Percentiles rank a stretch among this genome's conserved stretches.
Evolutionary conservation across 2,888 invertebrate species (phyloP).

Genomic region (Dryocosmus kuriphilus): DNA sequence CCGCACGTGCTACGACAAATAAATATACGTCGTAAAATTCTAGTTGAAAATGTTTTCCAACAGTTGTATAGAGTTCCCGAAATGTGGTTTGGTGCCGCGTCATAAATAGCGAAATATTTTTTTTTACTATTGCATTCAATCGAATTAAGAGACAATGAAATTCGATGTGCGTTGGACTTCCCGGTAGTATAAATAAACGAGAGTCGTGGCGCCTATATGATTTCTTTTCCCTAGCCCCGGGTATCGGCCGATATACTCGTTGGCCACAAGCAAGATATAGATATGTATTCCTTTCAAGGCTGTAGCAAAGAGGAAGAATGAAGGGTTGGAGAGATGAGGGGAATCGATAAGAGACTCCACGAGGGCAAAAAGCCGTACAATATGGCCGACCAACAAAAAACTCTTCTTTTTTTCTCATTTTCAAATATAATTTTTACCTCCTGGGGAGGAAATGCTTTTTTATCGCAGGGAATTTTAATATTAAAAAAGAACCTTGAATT

Average conservation of each 20-base stretch:
- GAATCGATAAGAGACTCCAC: slow-evolving; percentile 32
- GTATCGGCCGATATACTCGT: slow-evolving; percentile 1
- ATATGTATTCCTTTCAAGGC: slow-evolving; percentile 23
- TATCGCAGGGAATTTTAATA: neutral
- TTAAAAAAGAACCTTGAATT: neutral
- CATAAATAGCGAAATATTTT: neutral
- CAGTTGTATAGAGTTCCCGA: neutral
- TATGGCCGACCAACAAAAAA: slow-evolving; percentile 33
- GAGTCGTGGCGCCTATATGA: neutral
- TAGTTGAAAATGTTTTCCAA: slow-evolving; percentile 16
- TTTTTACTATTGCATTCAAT: slow-evolving; percentile 6
- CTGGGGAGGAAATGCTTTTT: neutral
- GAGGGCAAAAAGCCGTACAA: slow-evolving; percentile 30
- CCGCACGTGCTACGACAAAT: slow-evolving; percentile 10
- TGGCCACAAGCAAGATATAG: neutral
- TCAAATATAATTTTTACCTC: slow-evolving; percentile 25
- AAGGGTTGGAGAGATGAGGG: slow-evolving; percentile 11
- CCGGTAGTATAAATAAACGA: slow-evolving; percentile 24
- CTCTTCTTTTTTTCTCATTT: neutral
- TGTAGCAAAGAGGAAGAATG: neutral
- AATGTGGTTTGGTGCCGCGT: neutral
- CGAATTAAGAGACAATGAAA: slow-evolving; percentile 17
- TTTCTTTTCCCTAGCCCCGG: slow-evolving; percentile 21
- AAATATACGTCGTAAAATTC: slow-evolving; percentile 24
- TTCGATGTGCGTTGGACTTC: slow-evolving; percentile 2